Conservation (phyloP, 2,888 invertebrate species). For the Biston betularia region DNA sequence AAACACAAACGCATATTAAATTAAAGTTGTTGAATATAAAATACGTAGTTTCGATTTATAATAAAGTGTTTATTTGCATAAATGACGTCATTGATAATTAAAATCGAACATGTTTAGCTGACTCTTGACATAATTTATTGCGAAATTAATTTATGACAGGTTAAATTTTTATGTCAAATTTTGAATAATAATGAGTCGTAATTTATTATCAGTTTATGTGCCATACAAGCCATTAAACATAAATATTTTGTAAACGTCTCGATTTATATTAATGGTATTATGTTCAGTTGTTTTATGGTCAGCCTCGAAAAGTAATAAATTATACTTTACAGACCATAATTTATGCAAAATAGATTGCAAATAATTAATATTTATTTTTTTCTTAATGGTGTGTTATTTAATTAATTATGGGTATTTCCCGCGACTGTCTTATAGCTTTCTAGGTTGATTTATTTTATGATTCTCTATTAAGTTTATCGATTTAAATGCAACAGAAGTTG, state of each 20-base stretch:
- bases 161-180: slow-evolving; percentile 60
- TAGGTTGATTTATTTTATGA: slow-evolving; percentile 1
- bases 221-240: slow-evolving; percentile 31
- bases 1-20: slow-evolving; percentile 8
- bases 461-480: background rate
- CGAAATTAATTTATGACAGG: slow-evolving; percentile 64
- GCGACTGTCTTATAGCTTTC: slow-evolving; percentile 11
- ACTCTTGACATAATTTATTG: slow-evolving; percentile 62
- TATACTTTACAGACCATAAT: slow-evolving; percentile 29
- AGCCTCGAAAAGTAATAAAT: slow-evolving; percentile 26
- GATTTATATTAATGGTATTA: slow-evolving; percentile 32
- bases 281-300: slow-evolving; percentile 29
- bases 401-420: slow-evolving; percentile 23
- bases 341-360: slow-evolving; percentile 26
- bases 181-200: slow-evolving; percentile 61
- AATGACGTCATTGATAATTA: slow-evolving; percentile 49
- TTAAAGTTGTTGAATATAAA: slow-evolving; percentile 8
- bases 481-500: background rate
- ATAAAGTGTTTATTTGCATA: slow-evolving; percentile 43
- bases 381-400: slow-evolving; percentile 22
- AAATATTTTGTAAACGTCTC: slow-evolving; percentile 35
- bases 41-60: slow-evolving; percentile 15
- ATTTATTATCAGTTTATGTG: slow-evolving; percentile 34
- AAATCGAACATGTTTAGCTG: slow-evolving; percentile 52
- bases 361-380: slow-evolving; percentile 28